Evolutionary conservation across 2,888 invertebrate genomes (phyloP).

Genomic region (Stenurella melanura): DNA sequence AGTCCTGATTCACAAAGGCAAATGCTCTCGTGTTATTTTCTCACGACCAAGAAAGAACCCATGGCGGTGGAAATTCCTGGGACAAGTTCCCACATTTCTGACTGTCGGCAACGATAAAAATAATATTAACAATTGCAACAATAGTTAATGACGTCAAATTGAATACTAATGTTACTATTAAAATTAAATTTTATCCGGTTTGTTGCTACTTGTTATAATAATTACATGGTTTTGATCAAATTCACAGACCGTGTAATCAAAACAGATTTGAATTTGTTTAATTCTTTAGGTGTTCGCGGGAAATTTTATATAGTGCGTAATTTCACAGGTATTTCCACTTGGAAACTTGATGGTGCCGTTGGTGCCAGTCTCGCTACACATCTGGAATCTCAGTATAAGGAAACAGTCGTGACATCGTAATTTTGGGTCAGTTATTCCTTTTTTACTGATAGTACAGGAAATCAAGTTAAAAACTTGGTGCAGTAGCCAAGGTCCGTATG

Average conservation of each 20-base stretch:
- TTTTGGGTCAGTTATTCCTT: no score
- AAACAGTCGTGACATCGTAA: no score
- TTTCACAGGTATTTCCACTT: no score
- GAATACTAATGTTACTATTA: slow-evolving; percentile 14
- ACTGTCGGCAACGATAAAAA: slow-evolving; percentile 3
- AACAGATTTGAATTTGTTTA: not conserved
- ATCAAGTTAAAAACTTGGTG: no score
- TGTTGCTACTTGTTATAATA: slow-evolving; percentile 11
- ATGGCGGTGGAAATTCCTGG: slow-evolving; percentile 1
- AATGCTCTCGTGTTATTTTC: not conserved
- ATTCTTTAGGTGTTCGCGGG: not conserved
- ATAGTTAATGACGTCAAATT: not conserved
- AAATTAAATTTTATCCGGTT: not conserved
- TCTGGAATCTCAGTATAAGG: no score
- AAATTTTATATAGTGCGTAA: no score
- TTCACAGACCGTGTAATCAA: not conserved
- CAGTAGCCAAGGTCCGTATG: no score
- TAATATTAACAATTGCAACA: slow-evolving; percentile 1
- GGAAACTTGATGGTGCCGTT: no score
- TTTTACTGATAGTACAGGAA: no score
- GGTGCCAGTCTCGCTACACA: no score
- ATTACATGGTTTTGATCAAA: slow-evolving; percentile 11
- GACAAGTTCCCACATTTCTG: slow-evolving; percentile 19
- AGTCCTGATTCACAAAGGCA: slow-evolving; percentile 7
- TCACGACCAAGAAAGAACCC: not conserved